phyloP scores from a whole-genome alignment of 1,140 invertebrate genomes.

The Eupristina koningsbergeri region DNA sequence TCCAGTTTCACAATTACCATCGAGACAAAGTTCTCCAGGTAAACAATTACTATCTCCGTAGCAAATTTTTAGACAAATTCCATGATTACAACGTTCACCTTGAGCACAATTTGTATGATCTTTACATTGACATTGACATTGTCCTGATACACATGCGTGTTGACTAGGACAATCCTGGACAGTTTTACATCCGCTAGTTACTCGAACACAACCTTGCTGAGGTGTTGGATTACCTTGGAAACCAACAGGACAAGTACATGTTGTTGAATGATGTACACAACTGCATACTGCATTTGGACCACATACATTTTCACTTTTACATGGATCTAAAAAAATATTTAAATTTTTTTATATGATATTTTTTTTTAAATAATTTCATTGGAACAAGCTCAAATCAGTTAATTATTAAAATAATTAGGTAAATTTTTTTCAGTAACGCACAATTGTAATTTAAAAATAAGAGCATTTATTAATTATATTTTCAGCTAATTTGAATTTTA shows the following conservation, averaged over 20 bases:
- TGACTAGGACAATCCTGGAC: constrained; percentile 80
- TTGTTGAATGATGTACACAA: constrained; percentile 80
- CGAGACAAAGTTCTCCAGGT: constrained; percentile 89
- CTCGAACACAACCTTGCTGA: constrained; percentile 88
- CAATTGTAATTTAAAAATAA: no score
- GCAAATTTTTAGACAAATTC: constrained; percentile 87
- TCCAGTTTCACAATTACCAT: constrained; percentile 86
- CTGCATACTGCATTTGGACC: constrained; percentile 88
- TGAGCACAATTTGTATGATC: constrained; percentile 82
- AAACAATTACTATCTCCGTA: constrained; percentile 91
- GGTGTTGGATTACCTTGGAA: constrained; percentile 92
- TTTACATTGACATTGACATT: constrained; percentile 84
- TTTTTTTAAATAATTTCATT: no score
- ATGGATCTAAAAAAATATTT: constrained; percentile 77
- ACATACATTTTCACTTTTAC: constrained; percentile 82
- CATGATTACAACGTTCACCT: constrained; percentile 87
- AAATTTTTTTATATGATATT: not conserved
- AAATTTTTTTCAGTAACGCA: no score
- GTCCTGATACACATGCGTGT: constrained; percentile 82
- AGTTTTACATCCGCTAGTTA: constrained; percentile 78
- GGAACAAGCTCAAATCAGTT: not conserved
- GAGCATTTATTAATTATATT: no score
- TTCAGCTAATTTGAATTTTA: no score
- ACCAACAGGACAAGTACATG: constrained; percentile 85
- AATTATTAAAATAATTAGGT: constrained; percentile 5